A percentile compares a stretch with the other conserved stretches of the same genome.
These are phyloP conservation scores for Luffia ferchaultella DNA, from an alignment of 2,888 invertebrate genomes.

Conservation along the genomic window DNA sequence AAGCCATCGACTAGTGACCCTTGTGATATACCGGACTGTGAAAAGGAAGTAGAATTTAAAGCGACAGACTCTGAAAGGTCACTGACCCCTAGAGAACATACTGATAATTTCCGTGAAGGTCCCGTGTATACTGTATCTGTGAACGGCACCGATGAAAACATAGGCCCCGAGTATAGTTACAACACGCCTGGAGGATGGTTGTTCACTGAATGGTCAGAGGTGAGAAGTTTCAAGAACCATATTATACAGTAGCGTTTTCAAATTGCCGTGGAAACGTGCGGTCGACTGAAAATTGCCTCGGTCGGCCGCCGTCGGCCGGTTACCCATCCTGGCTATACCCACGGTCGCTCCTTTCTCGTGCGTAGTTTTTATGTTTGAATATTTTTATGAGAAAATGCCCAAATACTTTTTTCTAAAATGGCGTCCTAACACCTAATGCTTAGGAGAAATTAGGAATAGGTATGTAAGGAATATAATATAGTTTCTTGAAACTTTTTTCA, in stretches of 20 bases:
- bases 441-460: neutral
- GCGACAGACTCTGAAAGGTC: slow-evolving; percentile 16
- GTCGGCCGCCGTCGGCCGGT: too few relatives aligned
- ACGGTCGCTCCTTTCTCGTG: too few relatives aligned
- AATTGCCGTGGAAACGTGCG: too few relatives aligned
- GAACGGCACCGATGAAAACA: slow-evolving; percentile 35
- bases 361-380: too few relatives aligned
- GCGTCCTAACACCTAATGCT: neutral
- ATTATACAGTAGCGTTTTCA: neutral
- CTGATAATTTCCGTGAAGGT: slow-evolving; percentile 41
- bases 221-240: slow-evolving; percentile 24
- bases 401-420: too few relatives aligned
- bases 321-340: too few relatives aligned
- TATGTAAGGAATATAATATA: neutral
- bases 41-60: slow-evolving; percentile 16
- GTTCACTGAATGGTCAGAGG: slow-evolving; percentile 67
- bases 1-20: slow-evolving; percentile 37
- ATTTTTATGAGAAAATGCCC: too few relatives aligned
- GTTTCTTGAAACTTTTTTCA: neutral
- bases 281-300: too few relatives aligned
- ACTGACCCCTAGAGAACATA: neutral
- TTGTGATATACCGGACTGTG: slow-evolving; percentile 43
- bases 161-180: slow-evolving; percentile 49
- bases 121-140: slow-evolving; percentile 46
- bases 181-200: slow-evolving; percentile 58